These are phyloP conservation scores for Rhinogobio ventralis DNA, from an alignment of 2,797 vertebrate species.

Conservation along the genomic window DNA sequence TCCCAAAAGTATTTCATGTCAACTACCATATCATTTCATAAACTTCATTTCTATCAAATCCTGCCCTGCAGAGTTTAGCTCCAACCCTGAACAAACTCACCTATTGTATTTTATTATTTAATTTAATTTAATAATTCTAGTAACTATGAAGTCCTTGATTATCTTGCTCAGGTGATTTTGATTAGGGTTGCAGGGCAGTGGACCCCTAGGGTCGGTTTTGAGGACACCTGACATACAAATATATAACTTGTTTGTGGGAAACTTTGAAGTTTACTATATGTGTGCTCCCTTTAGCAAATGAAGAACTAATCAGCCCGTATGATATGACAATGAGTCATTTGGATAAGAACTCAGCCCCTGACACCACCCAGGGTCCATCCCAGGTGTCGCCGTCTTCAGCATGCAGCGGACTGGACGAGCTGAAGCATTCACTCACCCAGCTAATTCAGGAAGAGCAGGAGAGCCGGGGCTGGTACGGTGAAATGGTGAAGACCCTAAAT, in stretches of 20 bases:
- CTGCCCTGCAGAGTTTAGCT: not conserved
- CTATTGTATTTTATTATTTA: not conserved
- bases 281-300: slow-evolving; percentile 55
- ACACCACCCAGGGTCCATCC: not conserved
- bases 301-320: slow-evolving; percentile 31
- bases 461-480: slow-evolving; percentile 13
- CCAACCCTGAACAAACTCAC: not conserved
- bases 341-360: not conserved
- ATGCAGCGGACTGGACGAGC: slow-evolving; percentile 40
- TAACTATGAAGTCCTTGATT: not conserved
- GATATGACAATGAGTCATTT: slow-evolving; percentile 33
- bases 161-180: not conserved
- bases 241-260: slow-evolving; percentile 20
- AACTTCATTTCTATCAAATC: not conserved
- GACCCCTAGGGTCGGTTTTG: not conserved
- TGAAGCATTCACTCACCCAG: slow-evolving; percentile 42
- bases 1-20: too few relatives aligned
- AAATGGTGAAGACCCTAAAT: slow-evolving; percentile 52
- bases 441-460: slow-evolving; percentile 57
- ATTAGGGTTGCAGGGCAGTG: not conserved
- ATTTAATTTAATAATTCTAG: not conserved
- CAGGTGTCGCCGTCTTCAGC: not conserved
- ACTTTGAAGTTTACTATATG: slow-evolving; percentile 53
- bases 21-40: not conserved
- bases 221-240: not conserved